Base-by-base conservation (phyloP, 2,888 invertebrate genomes). In the Heliconius ismenius region DNA sequence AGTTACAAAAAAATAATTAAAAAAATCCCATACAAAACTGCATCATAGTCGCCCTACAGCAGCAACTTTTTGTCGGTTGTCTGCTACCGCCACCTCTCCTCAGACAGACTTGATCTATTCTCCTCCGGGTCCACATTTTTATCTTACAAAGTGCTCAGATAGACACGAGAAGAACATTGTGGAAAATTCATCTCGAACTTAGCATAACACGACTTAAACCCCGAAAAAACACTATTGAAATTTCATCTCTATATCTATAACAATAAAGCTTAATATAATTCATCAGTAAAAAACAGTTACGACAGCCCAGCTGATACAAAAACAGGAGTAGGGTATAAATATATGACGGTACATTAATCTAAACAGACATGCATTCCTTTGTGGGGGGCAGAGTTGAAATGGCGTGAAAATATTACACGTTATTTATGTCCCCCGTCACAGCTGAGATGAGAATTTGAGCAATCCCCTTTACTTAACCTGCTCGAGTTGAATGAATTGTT, bases 331-430 rank as follows among this genome's bases (percentile, higher is more conserved):
- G 88, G 87, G 91, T 90, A 91, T 91, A 89, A 91, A 93, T 92
- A 91, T 93, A 92, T 92, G 92, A 90, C 91, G 89, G 91, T 90
- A 92, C 92, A 93, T 93, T 93, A 93, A 93, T 93, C 92, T 89
- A 88, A 89, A 88, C 89, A 91, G 93, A 92, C 93, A 89, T 87
- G 88, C 88, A 91, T 89, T 89, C 90, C 91, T 92, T 91, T 91
- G 92, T 89, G 89, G 89, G 88, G 89, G 88, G 88, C 88, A 88
- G 88, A 92, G 92, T 91, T 91, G 92, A 91, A 92, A 92, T 90
- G 92, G 92, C 92, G 92, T 92, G 92, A 92, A 93, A 93, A 92
- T 93, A 93, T 93, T 90, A 91, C 88, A 87, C 84, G 90, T 92
- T 92, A 92, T 93, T 92, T 92, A 92, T 91, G 91, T 89, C 85